phyloP scores from a whole-genome alignment of 2,888 invertebrate genomes.

The Eumerus sabulonum region DNA sequence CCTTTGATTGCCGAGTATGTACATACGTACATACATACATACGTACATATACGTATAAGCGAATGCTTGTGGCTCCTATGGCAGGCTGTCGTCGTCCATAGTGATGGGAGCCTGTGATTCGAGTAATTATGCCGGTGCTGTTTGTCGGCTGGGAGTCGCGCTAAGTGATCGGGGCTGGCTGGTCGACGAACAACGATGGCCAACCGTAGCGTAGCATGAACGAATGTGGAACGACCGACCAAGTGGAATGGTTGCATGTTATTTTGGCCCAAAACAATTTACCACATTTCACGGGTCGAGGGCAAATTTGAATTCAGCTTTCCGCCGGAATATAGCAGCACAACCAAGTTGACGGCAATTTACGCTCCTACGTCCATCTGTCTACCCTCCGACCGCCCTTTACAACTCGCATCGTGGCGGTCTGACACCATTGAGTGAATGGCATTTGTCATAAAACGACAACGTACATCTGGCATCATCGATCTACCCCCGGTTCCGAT shows the following conservation, averaged over 20 bases:
- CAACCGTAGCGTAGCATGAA: background rate
- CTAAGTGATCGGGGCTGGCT: slow-evolving; percentile 61
- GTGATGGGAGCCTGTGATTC: slow-evolving; percentile 67
- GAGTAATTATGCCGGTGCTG: slow-evolving; percentile 67
- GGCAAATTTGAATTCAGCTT: slow-evolving; percentile 66
- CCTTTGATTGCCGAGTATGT: slow-evolving; percentile 64
- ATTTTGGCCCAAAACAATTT: slow-evolving; percentile 62
- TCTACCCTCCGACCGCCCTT: no score
- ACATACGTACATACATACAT: background rate
- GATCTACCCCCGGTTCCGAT: slow-evolving; percentile 1
- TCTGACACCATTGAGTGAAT: slow-evolving; percentile 55
- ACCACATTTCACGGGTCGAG: slow-evolving; percentile 57
- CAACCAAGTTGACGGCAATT: slow-evolving; percentile 48
- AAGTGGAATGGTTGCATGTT: slow-evolving; percentile 42
- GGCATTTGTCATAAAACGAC: slow-evolving; percentile 68
- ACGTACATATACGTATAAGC: background rate
- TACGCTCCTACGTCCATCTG: slow-evolving; percentile 22
- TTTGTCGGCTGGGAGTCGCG: slow-evolving; percentile 68
- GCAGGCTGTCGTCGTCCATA: slow-evolving; percentile 22
- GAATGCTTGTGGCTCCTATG: slow-evolving; percentile 26
- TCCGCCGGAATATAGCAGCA: slow-evolving; percentile 13
- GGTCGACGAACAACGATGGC: slow-evolving; percentile 29
- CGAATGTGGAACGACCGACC: slow-evolving; percentile 8
- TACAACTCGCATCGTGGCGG: background rate
- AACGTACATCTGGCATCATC: slow-evolving; percentile 56